phyloP scores from a whole-genome alignment of 1,140 invertebrate species.

The Pseudomyrmex dendroicus region DNA sequence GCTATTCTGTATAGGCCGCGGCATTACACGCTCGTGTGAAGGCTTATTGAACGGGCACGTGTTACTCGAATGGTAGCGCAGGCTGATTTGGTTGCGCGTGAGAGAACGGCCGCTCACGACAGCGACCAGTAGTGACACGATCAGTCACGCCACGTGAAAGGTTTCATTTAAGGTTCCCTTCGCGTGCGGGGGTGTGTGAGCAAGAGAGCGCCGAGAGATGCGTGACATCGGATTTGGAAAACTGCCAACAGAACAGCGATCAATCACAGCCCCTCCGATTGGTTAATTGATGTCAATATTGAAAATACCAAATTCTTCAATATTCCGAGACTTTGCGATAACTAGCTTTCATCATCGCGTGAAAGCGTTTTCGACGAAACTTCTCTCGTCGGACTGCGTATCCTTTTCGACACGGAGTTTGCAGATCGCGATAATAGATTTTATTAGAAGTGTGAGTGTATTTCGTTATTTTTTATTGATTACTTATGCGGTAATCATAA shows the following conservation, averaged over 20 bases:
- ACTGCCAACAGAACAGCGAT: background rate
- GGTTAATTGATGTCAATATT: slow-evolving; percentile 28
- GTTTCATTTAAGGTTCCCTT: slow-evolving; percentile 40
- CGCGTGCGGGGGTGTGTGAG: background rate
- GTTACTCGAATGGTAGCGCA: slow-evolving; percentile 1
- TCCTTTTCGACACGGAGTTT: too few species aligned
- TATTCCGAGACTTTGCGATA: background rate
- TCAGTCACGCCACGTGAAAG: slow-evolving; percentile 37
- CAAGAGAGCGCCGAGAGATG: background rate
- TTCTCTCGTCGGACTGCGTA: too few species aligned
- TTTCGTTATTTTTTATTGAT: too few species aligned
- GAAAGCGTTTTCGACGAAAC: background rate
- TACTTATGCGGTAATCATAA: too few species aligned
- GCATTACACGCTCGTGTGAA: slow-evolving; percentile 17
- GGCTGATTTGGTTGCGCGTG: slow-evolving; percentile 6
- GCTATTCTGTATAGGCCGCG: background rate
- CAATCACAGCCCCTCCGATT: slow-evolving; percentile 10
- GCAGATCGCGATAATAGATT: too few species aligned
- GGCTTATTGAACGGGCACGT: slow-evolving; percentile 8
- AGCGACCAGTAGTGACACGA: background rate
- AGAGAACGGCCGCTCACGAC: background rate
- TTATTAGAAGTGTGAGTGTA: too few species aligned
- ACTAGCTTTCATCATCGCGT: background rate
- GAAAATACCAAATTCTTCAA: background rate
- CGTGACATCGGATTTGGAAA: slow-evolving; percentile 15